Base-by-base conservation (phyloP, 2,888 invertebrate genomes). In the Xylocampa areola region DNA sequence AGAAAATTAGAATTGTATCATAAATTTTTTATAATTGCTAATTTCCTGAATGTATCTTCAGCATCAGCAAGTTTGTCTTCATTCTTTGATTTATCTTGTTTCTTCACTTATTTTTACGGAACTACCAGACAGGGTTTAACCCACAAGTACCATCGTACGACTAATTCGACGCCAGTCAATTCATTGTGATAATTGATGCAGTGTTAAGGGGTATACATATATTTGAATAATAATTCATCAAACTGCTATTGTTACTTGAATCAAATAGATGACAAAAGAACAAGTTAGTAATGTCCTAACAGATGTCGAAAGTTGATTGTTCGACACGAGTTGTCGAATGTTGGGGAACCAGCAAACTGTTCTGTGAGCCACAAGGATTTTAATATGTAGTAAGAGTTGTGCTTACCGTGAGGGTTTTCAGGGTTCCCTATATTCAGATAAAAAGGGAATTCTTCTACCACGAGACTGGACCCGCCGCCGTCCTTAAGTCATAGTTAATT, bases 141-240 rank as follows among this genome's bases (percentile, higher is more conserved):
- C n/a, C n/a, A n/a, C n/a, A n/a, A n/a, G n/a, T n/a, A n/a, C 52
- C 25, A 10, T 30, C 7, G 10, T 2, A 30, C 44, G 17, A 71
- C 71, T 74, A 53, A 33, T 45, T 23, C 33, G 14, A 36, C 16
- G 30, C n/a, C 32, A 39, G 32, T 29, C 29, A 6, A 27, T 37
- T 55, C 23, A 27, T 13, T 33, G 2, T 6, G 29, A 14, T 54
- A 48, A 60, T 52, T 40, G 23, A 60, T 40, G 60, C 57, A 49
- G 33, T 60, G 57, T 43, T 27, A 44, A 52, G 30, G 43, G 33
- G 40, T 50, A 39, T 51, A 16, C 57, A 73, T 70, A 49, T 8
- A 64, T 74, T 73, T 41, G 35, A 70, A 76, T 67, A 37, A 35
- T 43, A 37, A 69, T 60, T 53, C 61, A 4, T 8, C 4, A 35